Evolutionary conservation across 2,888 invertebrate genomes (phyloP), one percentile per base, ranked within the genome.

Genomic region (Drosophila formosana): DNA sequence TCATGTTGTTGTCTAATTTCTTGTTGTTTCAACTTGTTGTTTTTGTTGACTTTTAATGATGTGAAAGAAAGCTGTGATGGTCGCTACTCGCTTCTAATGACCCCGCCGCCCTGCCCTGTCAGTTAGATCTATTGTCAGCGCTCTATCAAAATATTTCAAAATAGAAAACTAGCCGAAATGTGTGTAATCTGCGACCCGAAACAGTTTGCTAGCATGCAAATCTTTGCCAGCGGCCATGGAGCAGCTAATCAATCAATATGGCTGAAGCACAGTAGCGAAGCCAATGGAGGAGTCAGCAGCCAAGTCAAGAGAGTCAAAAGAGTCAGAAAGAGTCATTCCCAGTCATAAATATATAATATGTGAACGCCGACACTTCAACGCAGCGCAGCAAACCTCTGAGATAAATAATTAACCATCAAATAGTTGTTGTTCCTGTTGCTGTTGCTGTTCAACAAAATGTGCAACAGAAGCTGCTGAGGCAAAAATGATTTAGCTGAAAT

Each of bases 11-110:
- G 74, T 61, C 71, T 78, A 69, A 79, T 79, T 76, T 72, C 58
- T 66, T 49, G 62, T 80, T 77, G 43, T 61, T 47, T 45, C 45
- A 9, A 25, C 13, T 49, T 30, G 49, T 45, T 53, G 50, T 63
- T 62, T 53, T 63, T 52, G 50, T 41, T 58, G 49, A 47, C 63
- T 67, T 82, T 89, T 85, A 85, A 85, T 89, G 89, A 89, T 85
- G 83, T 80, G 70, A 89, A 89, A 85, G 85, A 88, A 85, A 85
- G 88, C 45, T 83, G 74, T 62, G 51, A 41, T 50, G 57, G 49
- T 11, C 37, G 23, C 37, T 26, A 23, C 11, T 13, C 73, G 39
- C 73, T 83, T 88, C 89, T 84, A 84, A 84, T 88, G 87, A 84
- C 46, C 57, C 30, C 11, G 34, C 26, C 78, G 58, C 52, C 51